Percentiles rank a stretch among this genome's conserved stretches.
phyloP scores from a whole-genome alignment of 2,888 invertebrate genomes.

The Andrena flavipes region DNA sequence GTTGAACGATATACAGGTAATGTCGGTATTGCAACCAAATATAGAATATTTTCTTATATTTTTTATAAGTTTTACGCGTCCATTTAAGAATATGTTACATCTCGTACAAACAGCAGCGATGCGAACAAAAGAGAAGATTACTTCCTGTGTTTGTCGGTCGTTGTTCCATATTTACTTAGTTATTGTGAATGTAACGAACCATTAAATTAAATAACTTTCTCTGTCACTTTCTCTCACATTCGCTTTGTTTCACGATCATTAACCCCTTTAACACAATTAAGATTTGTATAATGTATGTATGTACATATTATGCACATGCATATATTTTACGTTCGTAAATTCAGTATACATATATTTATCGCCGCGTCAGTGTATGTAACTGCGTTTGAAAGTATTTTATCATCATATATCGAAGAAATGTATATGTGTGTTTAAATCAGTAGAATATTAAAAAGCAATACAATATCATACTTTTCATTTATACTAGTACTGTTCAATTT shows the following conservation, averaged over 20 bases:
- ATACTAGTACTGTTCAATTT: too few species aligned
- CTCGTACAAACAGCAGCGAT: neutral
- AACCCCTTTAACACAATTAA: too few species aligned
- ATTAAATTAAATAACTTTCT: slow-evolving; percentile 33
- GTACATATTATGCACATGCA: too few species aligned
- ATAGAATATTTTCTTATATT: slow-evolving; percentile 46
- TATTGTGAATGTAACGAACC: slow-evolving; percentile 18
- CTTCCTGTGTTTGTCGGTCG: neutral
- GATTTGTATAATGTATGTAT: too few species aligned
- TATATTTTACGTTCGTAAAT: too few species aligned
- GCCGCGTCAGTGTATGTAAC: slow-evolving; percentile 32
- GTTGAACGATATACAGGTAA: slow-evolving; percentile 30
- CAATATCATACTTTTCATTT: neutral
- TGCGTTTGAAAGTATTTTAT: slow-evolving; percentile 47
- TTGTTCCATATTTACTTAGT: slow-evolving; percentile 4
- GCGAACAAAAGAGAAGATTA: neutral
- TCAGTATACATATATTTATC: slow-evolving; percentile 23
- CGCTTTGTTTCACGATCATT: neutral
- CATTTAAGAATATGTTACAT: neutral
- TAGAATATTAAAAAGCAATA: slow-evolving; percentile 36
- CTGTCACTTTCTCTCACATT: neutral
- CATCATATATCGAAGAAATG: slow-evolving; percentile 63
- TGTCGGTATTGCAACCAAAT: slow-evolving; percentile 35
- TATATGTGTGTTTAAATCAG: slow-evolving; percentile 77
- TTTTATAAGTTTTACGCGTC: slow-evolving; percentile 32